Conservation (phyloP, 1,140 invertebrate genomes). For the Coboldia fuscipes region DNA sequence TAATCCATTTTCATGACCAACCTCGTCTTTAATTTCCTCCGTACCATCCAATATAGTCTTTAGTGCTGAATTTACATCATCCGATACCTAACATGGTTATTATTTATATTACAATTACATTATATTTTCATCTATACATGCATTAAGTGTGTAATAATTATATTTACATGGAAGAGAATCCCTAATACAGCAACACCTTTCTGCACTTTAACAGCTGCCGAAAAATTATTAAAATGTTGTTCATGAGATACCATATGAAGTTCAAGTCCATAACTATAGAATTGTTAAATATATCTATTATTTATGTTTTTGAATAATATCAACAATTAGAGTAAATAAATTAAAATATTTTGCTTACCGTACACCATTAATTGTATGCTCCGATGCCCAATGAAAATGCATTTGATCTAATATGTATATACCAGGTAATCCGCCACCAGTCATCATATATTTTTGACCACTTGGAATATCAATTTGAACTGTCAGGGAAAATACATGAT, state of each 20-base stretch:
- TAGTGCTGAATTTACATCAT: slow-evolving; percentile 24
- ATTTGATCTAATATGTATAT: slow-evolving; percentile 40
- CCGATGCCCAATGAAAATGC: slow-evolving; percentile 61
- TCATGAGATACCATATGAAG: slow-evolving; percentile 51
- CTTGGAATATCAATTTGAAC: slow-evolving; percentile 22
- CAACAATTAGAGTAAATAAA: not conserved
- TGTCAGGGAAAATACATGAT: no score
- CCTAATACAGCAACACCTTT: slow-evolving; percentile 47
- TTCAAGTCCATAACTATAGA: slow-evolving; percentile 28
- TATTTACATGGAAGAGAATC: slow-evolving; percentile 40
- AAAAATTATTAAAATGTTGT: slow-evolving; percentile 28
- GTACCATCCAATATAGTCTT: slow-evolving; percentile 15
- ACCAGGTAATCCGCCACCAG: slow-evolving; percentile 25
- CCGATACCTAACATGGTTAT: slow-evolving; percentile 15
- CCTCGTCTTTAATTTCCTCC: slow-evolving; percentile 17
- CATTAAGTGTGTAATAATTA: no score
- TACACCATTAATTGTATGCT: slow-evolving; percentile 41
- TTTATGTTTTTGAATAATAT: no score
- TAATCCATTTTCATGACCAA: slow-evolving; percentile 8
- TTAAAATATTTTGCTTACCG: slow-evolving; percentile 12
- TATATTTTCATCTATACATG: slow-evolving; percentile 10
- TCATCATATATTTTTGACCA: slow-evolving; percentile 18
- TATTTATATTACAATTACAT: slow-evolving; percentile 13
- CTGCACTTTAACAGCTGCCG: slow-evolving; percentile 27
- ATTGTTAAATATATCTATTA: not conserved